Evolutionary conservation across 2,113 vertebrate genomes (phyloP).

Genomic region (Hydropotes inermis): DNA sequence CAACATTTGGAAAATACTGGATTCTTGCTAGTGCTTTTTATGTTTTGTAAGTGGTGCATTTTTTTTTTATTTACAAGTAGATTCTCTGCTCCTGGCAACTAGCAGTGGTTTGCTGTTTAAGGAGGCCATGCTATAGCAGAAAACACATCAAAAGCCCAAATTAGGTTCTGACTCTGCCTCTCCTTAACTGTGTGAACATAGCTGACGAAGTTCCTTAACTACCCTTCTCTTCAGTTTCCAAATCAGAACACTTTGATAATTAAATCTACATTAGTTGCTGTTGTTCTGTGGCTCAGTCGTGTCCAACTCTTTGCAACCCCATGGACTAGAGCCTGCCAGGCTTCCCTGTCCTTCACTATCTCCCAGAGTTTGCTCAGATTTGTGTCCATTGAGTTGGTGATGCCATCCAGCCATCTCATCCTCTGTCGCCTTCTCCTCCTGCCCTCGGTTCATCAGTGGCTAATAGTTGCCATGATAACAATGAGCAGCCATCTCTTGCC

Average conservation of each 20-base stretch:
- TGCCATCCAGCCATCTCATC: background rate
- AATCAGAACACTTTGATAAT: background rate
- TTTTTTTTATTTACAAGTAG: background rate
- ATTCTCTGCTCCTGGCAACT: background rate
- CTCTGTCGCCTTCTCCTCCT: background rate
- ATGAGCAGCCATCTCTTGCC: background rate
- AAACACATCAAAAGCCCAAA: background rate
- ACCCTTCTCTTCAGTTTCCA: background rate
- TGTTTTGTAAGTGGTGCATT: background rate
- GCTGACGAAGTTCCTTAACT: background rate
- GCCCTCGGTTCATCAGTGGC: background rate
- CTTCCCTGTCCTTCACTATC: background rate
- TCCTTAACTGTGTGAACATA: background rate
- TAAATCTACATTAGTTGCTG: background rate
- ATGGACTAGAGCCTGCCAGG: background rate
- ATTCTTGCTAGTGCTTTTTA: background rate
- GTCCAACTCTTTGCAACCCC: too few species aligned
- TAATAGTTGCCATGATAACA: background rate
- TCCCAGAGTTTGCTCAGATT: background rate
- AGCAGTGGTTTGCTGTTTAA: background rate
- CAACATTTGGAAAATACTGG: background rate
- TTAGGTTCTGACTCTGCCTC: background rate
- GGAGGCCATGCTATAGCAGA: background rate
- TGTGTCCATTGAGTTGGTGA: background rate
- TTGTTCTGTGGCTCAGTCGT: background rate